phyloP scores from a whole-genome alignment of 2,797 vertebrate species.

The Mustela erminea region DNA sequence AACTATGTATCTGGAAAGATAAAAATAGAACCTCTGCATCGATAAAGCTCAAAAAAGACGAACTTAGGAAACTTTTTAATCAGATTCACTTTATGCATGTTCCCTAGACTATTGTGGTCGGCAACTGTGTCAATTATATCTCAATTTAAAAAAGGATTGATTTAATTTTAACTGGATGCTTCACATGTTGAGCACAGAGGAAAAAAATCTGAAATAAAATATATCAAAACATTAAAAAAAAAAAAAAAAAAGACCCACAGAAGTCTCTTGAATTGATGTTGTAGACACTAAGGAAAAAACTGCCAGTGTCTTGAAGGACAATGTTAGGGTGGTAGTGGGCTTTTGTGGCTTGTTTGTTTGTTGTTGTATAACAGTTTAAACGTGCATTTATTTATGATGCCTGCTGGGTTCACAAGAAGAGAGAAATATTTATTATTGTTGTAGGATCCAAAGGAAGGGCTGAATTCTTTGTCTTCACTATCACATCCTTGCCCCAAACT shows the following conservation, averaged over 20 bases:
- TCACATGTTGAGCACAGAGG: neutral
- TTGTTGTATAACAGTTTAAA: neutral
- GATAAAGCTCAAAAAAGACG: neutral
- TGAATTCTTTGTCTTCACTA: neutral
- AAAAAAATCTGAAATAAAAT: neutral
- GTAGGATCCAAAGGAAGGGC: neutral
- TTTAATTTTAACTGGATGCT: neutral
- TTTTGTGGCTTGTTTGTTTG: neutral
- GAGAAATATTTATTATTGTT: neutral
- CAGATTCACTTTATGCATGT: neutral
- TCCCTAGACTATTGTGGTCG: neutral
- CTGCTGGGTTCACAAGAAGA: neutral
- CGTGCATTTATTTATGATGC: neutral
- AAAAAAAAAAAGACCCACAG: neutral
- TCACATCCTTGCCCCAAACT: neutral
- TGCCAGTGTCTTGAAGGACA: neutral
- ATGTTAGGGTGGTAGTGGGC: neutral
- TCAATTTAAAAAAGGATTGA: neutral
- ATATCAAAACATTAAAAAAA: neutral
- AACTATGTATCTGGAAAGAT: neutral
- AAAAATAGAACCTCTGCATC: neutral
- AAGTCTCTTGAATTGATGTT: neutral
- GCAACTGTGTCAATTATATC: neutral
- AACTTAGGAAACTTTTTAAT: neutral
- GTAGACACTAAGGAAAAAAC: neutral